A percentile compares a stretch with the other conserved stretches of the same genome.
Conservation (phyloP, 2,113 vertebrate species). For the Helogale parvula region DNA sequence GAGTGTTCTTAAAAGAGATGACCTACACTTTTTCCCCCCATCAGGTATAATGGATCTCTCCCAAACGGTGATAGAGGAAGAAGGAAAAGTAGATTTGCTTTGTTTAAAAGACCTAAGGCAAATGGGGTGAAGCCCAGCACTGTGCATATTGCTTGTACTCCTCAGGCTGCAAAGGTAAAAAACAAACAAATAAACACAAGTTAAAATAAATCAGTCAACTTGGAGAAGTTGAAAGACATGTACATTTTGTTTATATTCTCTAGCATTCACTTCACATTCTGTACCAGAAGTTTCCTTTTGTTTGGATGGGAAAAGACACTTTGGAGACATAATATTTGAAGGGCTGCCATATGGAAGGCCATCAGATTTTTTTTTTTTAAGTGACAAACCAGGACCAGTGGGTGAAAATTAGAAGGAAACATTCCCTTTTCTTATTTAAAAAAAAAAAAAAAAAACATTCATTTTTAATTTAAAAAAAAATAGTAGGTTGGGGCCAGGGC, state of each 20-base stretch:
- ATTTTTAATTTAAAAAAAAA: neutral
- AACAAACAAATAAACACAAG: neutral
- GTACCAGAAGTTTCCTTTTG: conserved; percentile 52
- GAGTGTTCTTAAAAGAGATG: conserved; percentile 22
- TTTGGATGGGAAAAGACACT: neutral
- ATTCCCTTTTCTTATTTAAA: neutral
- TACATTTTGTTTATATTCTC: conserved; percentile 11
- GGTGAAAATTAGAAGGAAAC: conserved; percentile 39
- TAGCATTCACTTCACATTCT: conserved; percentile 8
- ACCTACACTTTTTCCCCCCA: conserved; percentile 35
- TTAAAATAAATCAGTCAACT: neutral
- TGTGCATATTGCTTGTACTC: conserved; percentile 97
- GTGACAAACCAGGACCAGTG: neutral
- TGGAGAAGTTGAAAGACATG: conserved; percentile 21
- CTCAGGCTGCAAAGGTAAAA: conserved; percentile 98
- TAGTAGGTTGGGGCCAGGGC: neutral
- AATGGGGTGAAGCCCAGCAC: conserved; percentile 99
- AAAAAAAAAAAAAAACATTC: neutral
- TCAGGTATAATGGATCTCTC: conserved; percentile 99
- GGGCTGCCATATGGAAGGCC: neutral
- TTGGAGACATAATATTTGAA: conserved; percentile 22
- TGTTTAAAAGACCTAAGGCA: conserved; percentile 97
- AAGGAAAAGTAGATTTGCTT: conserved; percentile 98
- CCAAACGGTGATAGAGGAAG: conserved; percentile 98
- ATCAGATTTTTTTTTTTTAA: neutral